Percentiles rank a stretch among this genome's conserved stretches.
Conservation (phyloP, 1,140 invertebrate genomes). For the Solenopsis invicta region DNA sequence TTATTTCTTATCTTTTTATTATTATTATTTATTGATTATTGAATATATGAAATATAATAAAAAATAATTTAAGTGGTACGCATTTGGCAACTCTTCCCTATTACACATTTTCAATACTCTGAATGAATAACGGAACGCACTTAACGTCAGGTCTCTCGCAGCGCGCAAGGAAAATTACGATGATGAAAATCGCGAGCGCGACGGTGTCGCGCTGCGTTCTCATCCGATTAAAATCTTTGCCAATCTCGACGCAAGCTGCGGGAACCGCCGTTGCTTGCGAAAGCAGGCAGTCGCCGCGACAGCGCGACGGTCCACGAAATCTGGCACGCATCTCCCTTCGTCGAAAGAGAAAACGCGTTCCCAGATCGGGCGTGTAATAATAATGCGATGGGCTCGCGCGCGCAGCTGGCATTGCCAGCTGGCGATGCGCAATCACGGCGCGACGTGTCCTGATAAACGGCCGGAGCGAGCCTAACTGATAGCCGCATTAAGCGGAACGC, state of each 20-base stretch:
- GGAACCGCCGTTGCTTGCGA: constrained; percentile 41
- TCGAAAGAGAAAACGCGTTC: constrained; percentile 74
- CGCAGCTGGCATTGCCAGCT: constrained; percentile 72
- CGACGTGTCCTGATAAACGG: constrained; percentile 2
- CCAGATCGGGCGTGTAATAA: constrained; percentile 66
- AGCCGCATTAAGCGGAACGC: constrained; percentile 79
- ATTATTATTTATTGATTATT: too few relatives aligned
- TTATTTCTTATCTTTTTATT: too few relatives aligned
- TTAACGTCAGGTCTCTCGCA: not conserved
- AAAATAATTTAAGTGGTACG: too few relatives aligned
- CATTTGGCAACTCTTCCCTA: too few relatives aligned
- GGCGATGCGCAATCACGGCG: constrained; percentile 61
- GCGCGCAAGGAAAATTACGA: not conserved
- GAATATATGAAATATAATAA: too few relatives aligned
- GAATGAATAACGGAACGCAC: too few relatives aligned
- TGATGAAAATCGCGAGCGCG: not conserved
- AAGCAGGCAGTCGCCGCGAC: constrained; percentile 27
- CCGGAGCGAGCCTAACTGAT: constrained; percentile 74
- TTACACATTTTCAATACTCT: too few relatives aligned
- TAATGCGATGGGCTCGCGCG: constrained; percentile 23
- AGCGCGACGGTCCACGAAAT: constrained; percentile 51
- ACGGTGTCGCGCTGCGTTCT: not conserved
- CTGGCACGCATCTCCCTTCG: constrained; percentile 57
- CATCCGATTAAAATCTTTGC: constrained; percentile 24
- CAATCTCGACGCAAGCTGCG: constrained; percentile 34